phyloP scores from a whole-genome alignment of 2,888 invertebrate genomes.

The Drosophila lacicola region DNA sequence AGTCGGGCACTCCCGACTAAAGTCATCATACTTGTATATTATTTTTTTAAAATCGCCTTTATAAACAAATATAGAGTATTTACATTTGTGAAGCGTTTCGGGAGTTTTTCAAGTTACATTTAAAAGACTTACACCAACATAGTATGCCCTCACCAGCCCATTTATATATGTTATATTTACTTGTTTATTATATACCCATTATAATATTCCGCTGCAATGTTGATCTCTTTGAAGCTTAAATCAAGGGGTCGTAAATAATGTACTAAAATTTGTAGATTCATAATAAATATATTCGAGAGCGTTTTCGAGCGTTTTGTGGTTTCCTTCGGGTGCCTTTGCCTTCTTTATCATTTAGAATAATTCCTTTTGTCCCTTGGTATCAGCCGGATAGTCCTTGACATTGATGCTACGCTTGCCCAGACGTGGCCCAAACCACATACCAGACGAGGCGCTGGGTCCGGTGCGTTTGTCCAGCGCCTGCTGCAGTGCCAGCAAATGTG shows the following conservation, averaged over 20 bases:
- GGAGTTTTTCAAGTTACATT: constrained; percentile 10
- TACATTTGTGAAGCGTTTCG: constrained; percentile 31
- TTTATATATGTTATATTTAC: constrained; percentile 26
- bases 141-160: constrained; percentile 83
- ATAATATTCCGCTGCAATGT: constrained; percentile 56
- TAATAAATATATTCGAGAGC: constrained; percentile 23
- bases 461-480: constrained; percentile 83
- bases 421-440: constrained; percentile 90
- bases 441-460: constrained; percentile 84
- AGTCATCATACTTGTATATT: background rate
- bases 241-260: constrained; percentile 19
- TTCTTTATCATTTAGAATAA: constrained; percentile 42
- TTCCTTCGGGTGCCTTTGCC: constrained; percentile 1
- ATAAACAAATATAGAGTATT: constrained; percentile 18
- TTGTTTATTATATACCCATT: constrained; percentile 46
- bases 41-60: background rate
- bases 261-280: constrained; percentile 11
- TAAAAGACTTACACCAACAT: constrained; percentile 59
- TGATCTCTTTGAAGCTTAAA: constrained; percentile 63
- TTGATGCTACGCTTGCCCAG: constrained; percentile 86
- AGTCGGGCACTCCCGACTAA: too few species aligned
- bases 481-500: constrained; percentile 81
- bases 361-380: constrained; percentile 61
- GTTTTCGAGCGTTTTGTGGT: constrained; percentile 22
- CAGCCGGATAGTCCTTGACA: constrained; percentile 53